A percentile compares a stretch with the other conserved stretches of the same genome.
Conservation (phyloP, 2,113 vertebrate genomes). For the Lycocorax pyrrhopterus region DNA sequence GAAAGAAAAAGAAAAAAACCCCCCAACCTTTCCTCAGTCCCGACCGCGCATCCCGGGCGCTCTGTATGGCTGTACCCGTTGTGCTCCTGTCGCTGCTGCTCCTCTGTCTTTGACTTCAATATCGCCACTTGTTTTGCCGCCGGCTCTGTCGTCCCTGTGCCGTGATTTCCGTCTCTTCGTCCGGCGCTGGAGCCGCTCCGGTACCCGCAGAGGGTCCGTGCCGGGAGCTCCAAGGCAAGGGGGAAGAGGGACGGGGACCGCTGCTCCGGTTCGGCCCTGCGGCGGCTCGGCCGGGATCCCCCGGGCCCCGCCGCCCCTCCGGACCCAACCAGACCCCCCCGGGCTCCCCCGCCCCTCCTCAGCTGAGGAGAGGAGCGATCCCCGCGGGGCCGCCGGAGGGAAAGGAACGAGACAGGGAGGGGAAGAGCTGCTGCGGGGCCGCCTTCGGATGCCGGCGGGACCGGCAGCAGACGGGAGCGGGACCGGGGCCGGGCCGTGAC, state of each 20-base stretch:
- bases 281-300: background rate
- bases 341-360: background rate
- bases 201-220: background rate
- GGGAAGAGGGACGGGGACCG: background rate
- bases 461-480: no score
- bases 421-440: background rate
- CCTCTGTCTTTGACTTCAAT: constrained; percentile 29
- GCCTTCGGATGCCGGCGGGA: background rate
- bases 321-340: background rate
- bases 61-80: constrained; percentile 63
- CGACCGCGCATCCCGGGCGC: constrained; percentile 36
- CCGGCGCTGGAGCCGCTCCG: constrained; percentile 44
- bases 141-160: constrained; percentile 57
- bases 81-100: constrained; percentile 62
- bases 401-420: background rate
- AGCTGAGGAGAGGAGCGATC: background rate
- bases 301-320: background rate
- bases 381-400: background rate
- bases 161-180: constrained; percentile 47
- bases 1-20: background rate
- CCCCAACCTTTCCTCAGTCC: constrained; percentile 29
- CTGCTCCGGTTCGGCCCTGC: background rate
- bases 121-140: constrained; percentile 57
- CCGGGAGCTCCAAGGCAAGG: background rate
- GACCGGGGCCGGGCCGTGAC: background rate